Evolutionary conservation across 2,888 invertebrate species (phyloP), one percentile per base, ranked within the genome.

Genomic region (Thereva unica): DNA sequence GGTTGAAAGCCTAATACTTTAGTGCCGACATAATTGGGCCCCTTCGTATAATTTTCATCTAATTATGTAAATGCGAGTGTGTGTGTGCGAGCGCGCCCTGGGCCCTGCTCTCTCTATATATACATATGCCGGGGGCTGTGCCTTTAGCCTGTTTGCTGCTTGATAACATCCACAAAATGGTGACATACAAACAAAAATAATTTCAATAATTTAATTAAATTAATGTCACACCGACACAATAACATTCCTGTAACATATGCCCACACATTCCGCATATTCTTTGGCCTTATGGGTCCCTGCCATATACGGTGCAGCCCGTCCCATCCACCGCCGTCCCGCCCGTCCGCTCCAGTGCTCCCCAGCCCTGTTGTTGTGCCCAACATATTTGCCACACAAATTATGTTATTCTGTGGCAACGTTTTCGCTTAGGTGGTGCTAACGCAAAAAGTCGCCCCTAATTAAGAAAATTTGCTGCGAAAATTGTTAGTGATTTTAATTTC

Each of bases 371-470:
- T 23, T 23, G 23, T 23, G 23, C 40, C 38, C 4, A n/a, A 35
- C 10, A 35, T 45, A 56, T 44, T 35, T 45, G 57, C 23, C 23
- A 23, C 23, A 57, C 44, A 45, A 57, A 57, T 57, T 57, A 45
- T 57, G 57, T 57, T 57, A 57, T 57, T 45, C 57, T 5, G 8
- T 37, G 57, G n/a, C 47, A 10, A 45, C 9, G 47, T 57, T 57
- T 57, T 10, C 57, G 45, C 47, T 57, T 57, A n/a, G 35, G 45
- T 57, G 47, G 45, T 37, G n/a, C 10, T 8, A 9, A 10, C 57
- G 45, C 47, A 57, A 57, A 57, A 57, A 57, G 57, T 57, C 45
- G 57, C 37, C 57, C 57, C 57, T 57, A 57, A 57, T 57, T 57
- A 57, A 57, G 57, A 57, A 45, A 57, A 57, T 57, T 57, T 35